These are phyloP conservation scores for Caenorhabditis remanei DNA, from an alignment of 1,140 invertebrate genomes.

Conservation along the genomic window DNA sequence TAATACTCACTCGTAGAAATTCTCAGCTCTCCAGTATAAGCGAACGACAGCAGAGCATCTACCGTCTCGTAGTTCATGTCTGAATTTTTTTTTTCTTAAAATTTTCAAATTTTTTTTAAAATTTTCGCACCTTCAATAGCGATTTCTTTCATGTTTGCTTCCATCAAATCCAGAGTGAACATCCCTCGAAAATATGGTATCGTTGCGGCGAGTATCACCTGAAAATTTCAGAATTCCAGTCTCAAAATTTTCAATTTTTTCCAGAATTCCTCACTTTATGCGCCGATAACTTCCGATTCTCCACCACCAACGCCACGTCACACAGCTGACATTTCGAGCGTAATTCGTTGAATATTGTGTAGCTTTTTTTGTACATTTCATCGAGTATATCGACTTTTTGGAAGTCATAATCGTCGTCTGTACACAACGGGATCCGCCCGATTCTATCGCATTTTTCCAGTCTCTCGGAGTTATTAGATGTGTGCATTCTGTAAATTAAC, in stretches of 20 bases:
- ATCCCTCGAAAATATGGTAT: constrained; percentile 94
- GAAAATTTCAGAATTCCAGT: background rate
- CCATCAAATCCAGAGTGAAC: constrained; percentile 91
- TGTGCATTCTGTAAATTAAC: background rate
- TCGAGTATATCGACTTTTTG: constrained; percentile 23
- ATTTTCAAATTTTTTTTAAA: background rate
- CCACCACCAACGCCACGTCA: constrained; percentile 28
- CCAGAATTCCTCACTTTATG: background rate
- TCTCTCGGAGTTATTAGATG: background rate
- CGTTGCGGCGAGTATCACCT: constrained; percentile 86
- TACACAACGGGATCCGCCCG: background rate
- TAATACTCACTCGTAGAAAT: constrained; percentile 13
- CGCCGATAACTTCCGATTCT: constrained; percentile 12
- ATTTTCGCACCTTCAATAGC: constrained; percentile 82
- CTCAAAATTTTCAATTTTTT: background rate
- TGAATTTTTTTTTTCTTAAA: constrained; percentile 13
- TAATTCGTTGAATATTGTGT: constrained; percentile 28
- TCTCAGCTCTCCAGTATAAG: constrained; percentile 57
- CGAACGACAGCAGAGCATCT: constrained; percentile 56
- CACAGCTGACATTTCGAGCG: constrained; percentile 42
- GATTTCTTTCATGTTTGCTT: constrained; percentile 87
- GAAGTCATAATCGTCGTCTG: constrained; percentile 25
- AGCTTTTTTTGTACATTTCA: constrained; percentile 51
- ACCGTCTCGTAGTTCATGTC: constrained; percentile 59
- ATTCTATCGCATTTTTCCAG: background rate